A percentile compares a stretch with the other conserved stretches of the same genome.
Conservation (phyloP, 2,797 vertebrate genomes). For the Coendou prehensilis region DNA sequence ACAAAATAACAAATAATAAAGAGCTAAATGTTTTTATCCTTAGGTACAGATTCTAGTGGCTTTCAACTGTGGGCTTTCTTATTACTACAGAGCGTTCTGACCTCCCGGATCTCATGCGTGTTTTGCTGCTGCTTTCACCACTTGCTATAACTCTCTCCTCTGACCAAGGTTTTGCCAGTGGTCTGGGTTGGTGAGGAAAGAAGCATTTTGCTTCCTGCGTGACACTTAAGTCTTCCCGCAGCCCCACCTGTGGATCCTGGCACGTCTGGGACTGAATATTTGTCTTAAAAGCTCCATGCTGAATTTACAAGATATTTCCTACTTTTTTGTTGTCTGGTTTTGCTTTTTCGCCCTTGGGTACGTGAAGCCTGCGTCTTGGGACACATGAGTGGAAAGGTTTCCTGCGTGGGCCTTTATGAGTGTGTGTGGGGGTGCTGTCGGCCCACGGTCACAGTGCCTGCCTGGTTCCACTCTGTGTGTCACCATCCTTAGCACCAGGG, state of each 20-base stretch:
- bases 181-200: background rate
- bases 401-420: background rate
- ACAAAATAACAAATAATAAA: background rate
- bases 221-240: background rate
- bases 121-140: background rate
- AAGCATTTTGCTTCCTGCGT: background rate
- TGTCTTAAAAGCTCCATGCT: background rate
- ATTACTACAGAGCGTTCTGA: background rate
- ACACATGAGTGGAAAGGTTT: background rate
- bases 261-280: background rate
- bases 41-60: background rate
- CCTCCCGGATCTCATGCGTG: no score
- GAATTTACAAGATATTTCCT: conserved; percentile 15
- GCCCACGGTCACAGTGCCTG: background rate
- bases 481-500: background rate
- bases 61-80: background rate
- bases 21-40: background rate
- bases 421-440: background rate
- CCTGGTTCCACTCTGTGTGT: background rate
- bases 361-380: background rate
- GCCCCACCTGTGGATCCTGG: background rate
- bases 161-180: background rate
- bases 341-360: background rate
- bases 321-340: background rate
- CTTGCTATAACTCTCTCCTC: background rate